Evolutionary conservation across 2,797 vertebrate genomes (phyloP), one percentile per base, ranked within the genome.

Genomic region (Darevskia mixta): DNA sequence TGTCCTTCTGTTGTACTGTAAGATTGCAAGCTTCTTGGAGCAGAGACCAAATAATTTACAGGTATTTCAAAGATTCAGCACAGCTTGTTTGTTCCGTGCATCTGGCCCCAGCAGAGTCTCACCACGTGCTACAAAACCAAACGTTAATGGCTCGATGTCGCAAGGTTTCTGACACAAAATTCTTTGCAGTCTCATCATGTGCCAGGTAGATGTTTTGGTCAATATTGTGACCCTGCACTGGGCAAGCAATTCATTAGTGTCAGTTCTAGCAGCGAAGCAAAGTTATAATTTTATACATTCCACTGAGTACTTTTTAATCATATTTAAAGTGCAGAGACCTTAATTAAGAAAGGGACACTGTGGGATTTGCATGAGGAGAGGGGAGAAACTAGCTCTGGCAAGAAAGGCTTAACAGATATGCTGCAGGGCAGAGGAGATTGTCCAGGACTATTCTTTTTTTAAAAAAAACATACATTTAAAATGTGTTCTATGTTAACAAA

Each of bases 231-330:
- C 23, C 79, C 86, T 64, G 43, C 17, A 61, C 43, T 25, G 25
- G 55, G 38, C 66, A 76, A 85, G 83, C 25, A 29, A 82, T 89
- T 78, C 72, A 87, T 82, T 86, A 58, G n/a, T 86, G 27, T 55
- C 49, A 78, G 0, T 72, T n/a, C 55, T 71, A 49, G 35, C 77
- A 18, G 45, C 15, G 29, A 72, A 77, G 17, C 5, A 25, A 55
- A 17, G 8, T 77, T 41, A 55, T n/a, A 41, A 78, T 87, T 91
- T 91, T 66, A 69, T 61, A 75, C 27, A 15, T 85, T 81, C 55
- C 32, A n/a, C 43, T 6, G 41, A 77, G 32, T 2, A 10, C 32
- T 18, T 91, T 87, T 79, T 66, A 77, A 78, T 73, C 41, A 67
- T 69, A 67, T 71, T 85, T 55, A 85, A 89, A 49, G 72, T 38